Percentiles rank a stretch among this genome's conserved stretches.
These are phyloP conservation scores for Melanotaenia maccullochi DNA, from an alignment of 2,797 vertebrate genomes.

Conservation along the genomic window DNA sequence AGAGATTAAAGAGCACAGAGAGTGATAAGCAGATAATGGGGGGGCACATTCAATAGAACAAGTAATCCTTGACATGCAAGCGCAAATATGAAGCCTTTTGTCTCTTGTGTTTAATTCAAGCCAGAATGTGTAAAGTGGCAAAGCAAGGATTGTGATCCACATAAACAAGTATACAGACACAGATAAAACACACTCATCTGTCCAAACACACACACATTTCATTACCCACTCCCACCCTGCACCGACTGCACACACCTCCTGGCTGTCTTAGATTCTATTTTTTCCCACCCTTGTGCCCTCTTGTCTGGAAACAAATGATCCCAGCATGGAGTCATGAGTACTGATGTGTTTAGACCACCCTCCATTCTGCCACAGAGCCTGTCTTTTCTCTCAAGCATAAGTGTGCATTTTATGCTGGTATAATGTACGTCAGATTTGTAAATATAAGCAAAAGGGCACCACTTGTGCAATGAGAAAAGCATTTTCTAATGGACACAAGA, in stretches of 20 bases:
- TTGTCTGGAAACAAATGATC: conserved; percentile 85
- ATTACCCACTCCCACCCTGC: conserved; percentile 37
- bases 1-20: conserved; percentile 93
- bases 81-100: conserved; percentile 91
- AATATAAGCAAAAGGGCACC: conserved; percentile 63
- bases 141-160: conserved; percentile 78
- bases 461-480: conserved; percentile 54
- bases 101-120: conserved; percentile 88
- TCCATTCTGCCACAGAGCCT: conserved; percentile 75
- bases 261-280: conserved; percentile 63
- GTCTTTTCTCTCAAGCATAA: conserved; percentile 69
- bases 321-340: conserved; percentile 82
- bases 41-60: conserved; percentile 87
- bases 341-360: conserved; percentile 82
- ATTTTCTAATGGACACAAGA: conserved; percentile 59
- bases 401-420: conserved; percentile 81
- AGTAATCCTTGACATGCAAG: conserved; percentile 91
- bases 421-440: conserved; percentile 70
- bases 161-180: conserved; percentile 80
- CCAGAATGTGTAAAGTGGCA: conserved; percentile 79
- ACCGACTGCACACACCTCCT: conserved; percentile 66
- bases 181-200: conserved; percentile 76
- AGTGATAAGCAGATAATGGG: conserved; percentile 92
- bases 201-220: conserved; percentile 57
- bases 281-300: conserved; percentile 83